Percentiles rank a stretch among this genome's conserved stretches.
phyloP scores from a whole-genome alignment of 2,888 invertebrate genomes.

The Drosophila aldrichi region DNA sequence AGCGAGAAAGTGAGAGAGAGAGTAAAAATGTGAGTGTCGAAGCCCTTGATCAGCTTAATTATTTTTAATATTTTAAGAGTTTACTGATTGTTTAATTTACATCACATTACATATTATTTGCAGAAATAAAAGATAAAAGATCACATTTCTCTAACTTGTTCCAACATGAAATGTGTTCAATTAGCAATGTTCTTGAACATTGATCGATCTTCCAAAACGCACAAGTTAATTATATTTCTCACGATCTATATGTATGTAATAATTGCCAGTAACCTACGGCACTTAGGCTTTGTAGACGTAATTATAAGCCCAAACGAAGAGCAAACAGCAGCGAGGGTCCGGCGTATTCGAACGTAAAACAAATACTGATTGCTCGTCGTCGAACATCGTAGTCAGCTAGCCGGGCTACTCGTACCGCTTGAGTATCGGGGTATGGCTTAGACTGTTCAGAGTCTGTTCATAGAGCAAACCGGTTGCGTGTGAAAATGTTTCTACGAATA shows the following conservation, averaged over 20 bases:
- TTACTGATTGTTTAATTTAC: not conserved
- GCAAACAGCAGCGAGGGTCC: conserved; percentile 16
- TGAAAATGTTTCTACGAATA: not conserved
- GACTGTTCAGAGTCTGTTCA: not conserved
- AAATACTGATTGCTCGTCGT: conserved; percentile 37
- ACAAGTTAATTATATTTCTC: not conserved
- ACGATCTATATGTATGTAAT: not conserved
- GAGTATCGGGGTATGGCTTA: conserved; percentile 2
- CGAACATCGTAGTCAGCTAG: not conserved
- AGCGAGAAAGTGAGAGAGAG: too few species aligned
- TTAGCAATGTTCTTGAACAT: not conserved
- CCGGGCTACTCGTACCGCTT: not conserved
- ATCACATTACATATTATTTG: not conserved
- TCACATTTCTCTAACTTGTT: not conserved
- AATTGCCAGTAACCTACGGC: conserved; percentile 10
- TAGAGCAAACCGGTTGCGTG: conserved; percentile 40
- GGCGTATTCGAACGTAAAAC: conserved; percentile 22
- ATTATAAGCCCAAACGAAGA: not conserved
- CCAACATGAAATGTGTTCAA: too few species aligned
- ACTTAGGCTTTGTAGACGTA: not conserved
- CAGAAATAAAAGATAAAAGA: not conserved
- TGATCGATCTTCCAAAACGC: not conserved
- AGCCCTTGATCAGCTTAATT: not conserved
- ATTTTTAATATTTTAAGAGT: not conserved
- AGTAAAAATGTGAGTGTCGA: not conserved